A percentile compares a stretch with the other conserved stretches of the same genome.
Evolutionary conservation across 2,797 vertebrate species (phyloP).

Genomic region (Melanotaenia pygmaea): DNA sequence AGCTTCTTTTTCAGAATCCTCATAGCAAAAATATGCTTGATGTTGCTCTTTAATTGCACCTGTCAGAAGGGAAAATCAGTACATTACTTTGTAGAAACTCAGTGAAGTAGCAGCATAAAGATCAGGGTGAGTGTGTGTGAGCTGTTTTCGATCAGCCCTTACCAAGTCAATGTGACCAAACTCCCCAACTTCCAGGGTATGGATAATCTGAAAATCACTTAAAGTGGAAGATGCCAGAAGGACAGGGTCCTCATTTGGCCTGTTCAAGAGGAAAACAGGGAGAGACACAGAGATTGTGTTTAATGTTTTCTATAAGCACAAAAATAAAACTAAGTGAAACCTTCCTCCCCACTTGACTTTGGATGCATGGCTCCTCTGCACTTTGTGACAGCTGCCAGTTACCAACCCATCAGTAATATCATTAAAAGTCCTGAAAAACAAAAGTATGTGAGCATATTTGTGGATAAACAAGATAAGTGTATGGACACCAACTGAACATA

Average conservation of each 20-base stretch:
- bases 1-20: constrained; percentile 76
- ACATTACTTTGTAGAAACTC: constrained; percentile 53
- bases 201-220: constrained; percentile 92
- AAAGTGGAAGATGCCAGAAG: constrained; percentile 87
- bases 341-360: constrained; percentile 63
- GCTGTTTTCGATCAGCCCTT: constrained; percentile 57
- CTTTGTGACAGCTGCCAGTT: constrained; percentile 52
- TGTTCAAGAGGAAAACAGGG: constrained; percentile 69
- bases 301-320: background rate
- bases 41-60: constrained; percentile 76
- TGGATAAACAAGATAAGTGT: background rate
- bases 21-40: constrained; percentile 71
- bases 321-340: constrained; percentile 1
- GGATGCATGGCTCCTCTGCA: constrained; percentile 50
- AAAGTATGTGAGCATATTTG: background rate
- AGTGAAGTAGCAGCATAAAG: constrained; percentile 5
- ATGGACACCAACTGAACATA: background rate
- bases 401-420: constrained; percentile 59
- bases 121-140: constrained; percentile 4
- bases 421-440: constrained; percentile 74
- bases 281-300: background rate
- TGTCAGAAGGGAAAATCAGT: constrained; percentile 53
- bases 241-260: constrained; percentile 86
- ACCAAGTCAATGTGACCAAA: constrained; percentile 94
- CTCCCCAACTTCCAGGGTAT: constrained; percentile 89